Percentiles rank a stretch among this genome's conserved stretches.
These are phyloP conservation scores for Urophycis tenuis DNA, from an alignment of 2,797 vertebrate genomes.

Conservation along the genomic window DNA sequence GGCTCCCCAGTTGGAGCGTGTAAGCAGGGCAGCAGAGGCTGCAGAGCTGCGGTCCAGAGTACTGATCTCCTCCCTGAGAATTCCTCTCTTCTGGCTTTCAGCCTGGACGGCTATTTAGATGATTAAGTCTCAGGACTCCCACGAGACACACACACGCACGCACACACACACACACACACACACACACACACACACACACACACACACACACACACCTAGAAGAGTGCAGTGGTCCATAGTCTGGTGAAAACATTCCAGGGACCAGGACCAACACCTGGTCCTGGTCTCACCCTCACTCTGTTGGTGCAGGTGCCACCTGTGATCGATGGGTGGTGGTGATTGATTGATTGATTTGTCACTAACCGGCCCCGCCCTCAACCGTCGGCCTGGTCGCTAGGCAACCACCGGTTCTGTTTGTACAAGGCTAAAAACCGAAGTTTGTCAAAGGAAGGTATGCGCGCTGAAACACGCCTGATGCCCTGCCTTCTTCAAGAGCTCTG, in stretches of 20 bases:
- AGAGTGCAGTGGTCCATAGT: background rate
- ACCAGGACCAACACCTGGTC: too few relatives aligned
- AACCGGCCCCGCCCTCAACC: too few relatives aligned
- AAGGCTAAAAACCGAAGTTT: background rate
- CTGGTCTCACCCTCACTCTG: too few relatives aligned
- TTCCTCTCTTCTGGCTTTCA: background rate
- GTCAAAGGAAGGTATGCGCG: background rate
- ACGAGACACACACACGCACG: background rate
- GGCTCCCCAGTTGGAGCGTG: background rate
- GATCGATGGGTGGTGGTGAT: background rate
- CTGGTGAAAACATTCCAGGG: too few relatives aligned
- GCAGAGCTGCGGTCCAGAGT: background rate
- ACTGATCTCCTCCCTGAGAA: background rate
- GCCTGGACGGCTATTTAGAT: background rate
- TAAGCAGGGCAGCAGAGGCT: background rate
- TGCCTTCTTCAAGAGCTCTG: background rate
- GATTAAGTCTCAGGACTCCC: conserved; percentile 14
- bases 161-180: conserved; percentile 8
- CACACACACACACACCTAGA: conserved; percentile 3
- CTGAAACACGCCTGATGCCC: background rate
- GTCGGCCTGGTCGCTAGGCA: too few relatives aligned
- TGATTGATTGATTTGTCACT: background rate
- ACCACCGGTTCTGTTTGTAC: background rate
- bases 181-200: conserved; percentile 11
- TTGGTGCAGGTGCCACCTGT: too few relatives aligned